Evolutionary conservation across 2,888 invertebrate genomes (phyloP).

Genomic region (Margaritifera margaritifera): DNA sequence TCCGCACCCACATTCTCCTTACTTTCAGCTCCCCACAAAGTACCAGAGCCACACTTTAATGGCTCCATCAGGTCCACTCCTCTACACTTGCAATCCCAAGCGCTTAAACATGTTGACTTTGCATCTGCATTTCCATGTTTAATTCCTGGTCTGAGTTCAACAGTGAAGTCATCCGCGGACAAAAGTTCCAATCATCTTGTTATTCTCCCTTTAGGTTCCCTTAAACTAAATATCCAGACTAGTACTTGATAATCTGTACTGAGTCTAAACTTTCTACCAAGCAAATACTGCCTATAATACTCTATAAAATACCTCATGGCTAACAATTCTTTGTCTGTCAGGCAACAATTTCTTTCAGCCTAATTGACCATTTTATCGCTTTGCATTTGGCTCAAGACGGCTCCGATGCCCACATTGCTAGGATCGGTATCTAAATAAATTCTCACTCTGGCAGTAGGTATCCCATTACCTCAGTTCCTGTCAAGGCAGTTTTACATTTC

Average conservation of each 20-base stretch:
- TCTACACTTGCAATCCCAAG: too few relatives aligned
- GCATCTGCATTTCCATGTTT: too few relatives aligned
- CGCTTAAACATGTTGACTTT: too few relatives aligned
- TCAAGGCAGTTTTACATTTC: too few relatives aligned
- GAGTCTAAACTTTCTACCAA: not conserved
- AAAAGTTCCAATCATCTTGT: not conserved
- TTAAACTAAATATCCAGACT: not conserved
- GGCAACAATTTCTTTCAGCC: not conserved
- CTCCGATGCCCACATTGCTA: not conserved
- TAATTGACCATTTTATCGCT: not conserved
- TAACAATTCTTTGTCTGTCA: constrained; percentile 4
- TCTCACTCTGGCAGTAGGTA: not conserved
- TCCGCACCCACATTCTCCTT: too few relatives aligned
- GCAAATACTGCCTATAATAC: not conserved
- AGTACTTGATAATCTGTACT: not conserved
- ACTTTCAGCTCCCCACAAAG: too few relatives aligned
- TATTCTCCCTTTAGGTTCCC: constrained; percentile 1
- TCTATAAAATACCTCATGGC: constrained; percentile 6
- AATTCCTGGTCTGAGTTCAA: not conserved
- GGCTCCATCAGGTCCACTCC: too few relatives aligned
- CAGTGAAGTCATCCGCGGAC: not conserved
- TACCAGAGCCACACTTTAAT: too few relatives aligned
- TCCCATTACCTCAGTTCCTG: not conserved
- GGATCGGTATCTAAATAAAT: not conserved
- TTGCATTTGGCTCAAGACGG: not conserved